Percentiles rank a stretch among this genome's conserved stretches.
phyloP scores from a whole-genome alignment of 2,797 vertebrate genomes.

The Betta splendens region DNA sequence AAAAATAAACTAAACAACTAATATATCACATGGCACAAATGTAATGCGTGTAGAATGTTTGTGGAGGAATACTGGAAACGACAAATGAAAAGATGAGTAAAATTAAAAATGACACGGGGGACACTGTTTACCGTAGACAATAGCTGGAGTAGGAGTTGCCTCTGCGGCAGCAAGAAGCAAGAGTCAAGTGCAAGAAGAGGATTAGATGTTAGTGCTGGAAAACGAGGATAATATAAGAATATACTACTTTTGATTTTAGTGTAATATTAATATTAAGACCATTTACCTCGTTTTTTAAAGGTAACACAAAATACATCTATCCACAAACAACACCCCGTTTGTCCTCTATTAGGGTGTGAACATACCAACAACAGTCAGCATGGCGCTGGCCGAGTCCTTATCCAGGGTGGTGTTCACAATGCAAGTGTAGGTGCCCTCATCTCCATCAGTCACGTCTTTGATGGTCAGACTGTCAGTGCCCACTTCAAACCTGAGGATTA shows the following conservation, averaged over 20 bases:
- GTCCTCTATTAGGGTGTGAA: neutral
- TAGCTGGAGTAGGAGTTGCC: conserved; percentile 93
- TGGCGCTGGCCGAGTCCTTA: conserved; percentile 91
- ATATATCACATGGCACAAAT: neutral
- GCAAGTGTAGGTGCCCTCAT: conserved; percentile 93
- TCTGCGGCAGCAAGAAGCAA: conserved; percentile 89
- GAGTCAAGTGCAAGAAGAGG: conserved; percentile 82
- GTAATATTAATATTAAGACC: neutral
- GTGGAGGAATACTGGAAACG: neutral
- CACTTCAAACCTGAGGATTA: conserved; percentile 83
- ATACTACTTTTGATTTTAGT: neutral
- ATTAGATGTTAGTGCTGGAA: conserved; percentile 68
- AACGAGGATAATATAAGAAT: conserved; percentile 30
- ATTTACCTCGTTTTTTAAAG: too few species aligned
- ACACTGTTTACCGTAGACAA: conserved; percentile 92
- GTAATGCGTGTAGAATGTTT: neutral
- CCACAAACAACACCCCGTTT: too few species aligned
- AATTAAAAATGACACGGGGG: conserved; percentile 17
- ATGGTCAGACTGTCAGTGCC: conserved; percentile 88
- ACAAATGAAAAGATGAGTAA: neutral
- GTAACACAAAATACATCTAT: neutral
- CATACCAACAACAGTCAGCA: conserved; percentile 93
- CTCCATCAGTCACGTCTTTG: conserved; percentile 84
- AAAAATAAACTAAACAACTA: too few species aligned
- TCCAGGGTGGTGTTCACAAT: conserved; percentile 93